A percentile compares a stretch with the other conserved stretches of the same genome.
These are phyloP conservation scores for Catharus bicknelli DNA, from an alignment of 2,113 vertebrate genomes.

Conservation along the genomic window DNA sequence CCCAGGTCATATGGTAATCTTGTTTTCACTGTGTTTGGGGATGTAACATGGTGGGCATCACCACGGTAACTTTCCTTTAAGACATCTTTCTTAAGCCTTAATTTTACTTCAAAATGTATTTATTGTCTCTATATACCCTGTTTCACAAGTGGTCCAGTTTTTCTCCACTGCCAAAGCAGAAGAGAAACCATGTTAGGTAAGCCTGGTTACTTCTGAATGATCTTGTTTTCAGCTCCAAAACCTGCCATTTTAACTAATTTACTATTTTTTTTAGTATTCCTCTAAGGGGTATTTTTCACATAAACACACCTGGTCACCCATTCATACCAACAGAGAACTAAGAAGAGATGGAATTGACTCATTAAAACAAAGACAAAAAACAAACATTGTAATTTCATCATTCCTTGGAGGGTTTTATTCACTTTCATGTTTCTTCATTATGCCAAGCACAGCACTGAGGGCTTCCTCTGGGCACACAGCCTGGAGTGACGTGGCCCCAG, in stretches of 20 bases:
- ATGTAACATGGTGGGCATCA: neutral
- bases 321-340: neutral
- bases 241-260: neutral
- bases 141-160: neutral
- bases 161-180: neutral
- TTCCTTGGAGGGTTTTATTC: neutral
- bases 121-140: neutral
- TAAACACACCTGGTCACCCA: neutral
- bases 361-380: conserved; percentile 23
- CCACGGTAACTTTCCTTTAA: neutral
- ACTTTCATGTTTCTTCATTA: neutral
- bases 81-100: neutral
- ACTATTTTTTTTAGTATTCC: neutral
- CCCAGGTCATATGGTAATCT: neutral
- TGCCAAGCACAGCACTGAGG: neutral
- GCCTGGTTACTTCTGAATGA: neutral
- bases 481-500: neutral
- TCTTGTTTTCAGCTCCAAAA: neutral
- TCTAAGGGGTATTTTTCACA: neutral
- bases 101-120: neutral
- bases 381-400: neutral
- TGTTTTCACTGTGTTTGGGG: neutral
- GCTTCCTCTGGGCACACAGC: neutral
- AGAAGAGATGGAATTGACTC: neutral
- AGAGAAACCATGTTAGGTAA: neutral